Evolutionary conservation across 2,113 vertebrate species (phyloP).

Genomic region (Accipiter virgatus): DNA sequence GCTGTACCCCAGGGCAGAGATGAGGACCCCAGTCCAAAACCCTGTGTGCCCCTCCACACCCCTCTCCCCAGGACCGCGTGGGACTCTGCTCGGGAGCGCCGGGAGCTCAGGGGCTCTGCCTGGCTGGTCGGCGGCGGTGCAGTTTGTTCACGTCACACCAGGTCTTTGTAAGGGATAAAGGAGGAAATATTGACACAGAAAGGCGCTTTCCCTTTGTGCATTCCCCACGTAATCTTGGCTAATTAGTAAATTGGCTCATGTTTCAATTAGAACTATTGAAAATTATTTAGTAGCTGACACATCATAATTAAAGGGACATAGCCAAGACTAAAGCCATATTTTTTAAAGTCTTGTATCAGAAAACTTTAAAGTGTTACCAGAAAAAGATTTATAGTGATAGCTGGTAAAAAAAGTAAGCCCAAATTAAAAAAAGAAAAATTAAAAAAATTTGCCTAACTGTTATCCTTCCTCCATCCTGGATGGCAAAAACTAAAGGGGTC

Average conservation of each 20-base stretch:
- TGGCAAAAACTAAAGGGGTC: background rate
- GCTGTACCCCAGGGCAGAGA: rapidly evolving
- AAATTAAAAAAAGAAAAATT: background rate
- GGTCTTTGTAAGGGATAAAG: background rate
- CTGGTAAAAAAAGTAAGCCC: background rate
- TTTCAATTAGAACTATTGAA: slow-evolving; percentile 54
- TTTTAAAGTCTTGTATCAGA: background rate
- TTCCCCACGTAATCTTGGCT: slow-evolving; percentile 23
- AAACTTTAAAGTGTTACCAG: background rate
- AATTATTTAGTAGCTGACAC: slow-evolving; percentile 38
- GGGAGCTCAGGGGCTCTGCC: background rate
- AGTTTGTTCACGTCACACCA: background rate
- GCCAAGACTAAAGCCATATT: background rate
- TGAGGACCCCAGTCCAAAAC: background rate
- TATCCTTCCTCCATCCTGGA: background rate
- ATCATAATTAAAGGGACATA: slow-evolving; percentile 28
- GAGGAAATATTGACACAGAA: slow-evolving; percentile 28
- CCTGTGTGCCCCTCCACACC: background rate
- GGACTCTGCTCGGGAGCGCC: background rate
- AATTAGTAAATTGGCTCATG: slow-evolving; percentile 55
- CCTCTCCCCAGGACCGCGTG: rapidly evolving
- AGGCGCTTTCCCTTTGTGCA: slow-evolving; percentile 20
- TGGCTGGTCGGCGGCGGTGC: background rate
- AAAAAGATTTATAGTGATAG: background rate
- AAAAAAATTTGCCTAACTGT: background rate